These are phyloP conservation scores for Anoplopoma fimbria DNA, from an alignment of 2,113 vertebrate species.

Conservation along the genomic window DNA sequence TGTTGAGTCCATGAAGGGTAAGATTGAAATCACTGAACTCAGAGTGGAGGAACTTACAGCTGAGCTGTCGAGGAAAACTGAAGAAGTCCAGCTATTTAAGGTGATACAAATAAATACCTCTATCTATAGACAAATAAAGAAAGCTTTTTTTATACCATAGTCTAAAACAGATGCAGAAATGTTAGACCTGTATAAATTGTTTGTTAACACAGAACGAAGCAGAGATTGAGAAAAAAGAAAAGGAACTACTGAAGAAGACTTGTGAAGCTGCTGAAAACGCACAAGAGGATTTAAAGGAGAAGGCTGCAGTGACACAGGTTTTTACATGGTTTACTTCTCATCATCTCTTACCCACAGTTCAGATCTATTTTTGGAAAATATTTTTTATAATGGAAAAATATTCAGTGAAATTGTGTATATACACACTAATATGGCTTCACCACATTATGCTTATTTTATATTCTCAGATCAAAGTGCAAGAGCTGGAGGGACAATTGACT, in stretches of 20 bases:
- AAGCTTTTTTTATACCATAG: neutral
- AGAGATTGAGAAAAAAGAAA: constrained; percentile 74
- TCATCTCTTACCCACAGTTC: neutral
- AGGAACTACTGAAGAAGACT: constrained; percentile 76
- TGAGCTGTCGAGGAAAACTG: constrained; percentile 69
- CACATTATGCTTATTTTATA: constrained; percentile 36
- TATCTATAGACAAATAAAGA: too few species aligned
- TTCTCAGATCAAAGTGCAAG: constrained; percentile 83
- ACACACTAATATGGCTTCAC: neutral
- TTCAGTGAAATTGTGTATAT: neutral
- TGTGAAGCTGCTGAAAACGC: constrained; percentile 80
- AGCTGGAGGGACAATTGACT: constrained; percentile 84
- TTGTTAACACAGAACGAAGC: constrained; percentile 76
- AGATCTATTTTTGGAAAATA: neutral
- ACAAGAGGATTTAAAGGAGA: constrained; percentile 76
- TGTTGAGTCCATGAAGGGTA: constrained; percentile 65
- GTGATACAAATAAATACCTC: constrained; percentile 55
- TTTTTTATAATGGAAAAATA: constrained; percentile 6
- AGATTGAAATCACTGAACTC: constrained; percentile 58
- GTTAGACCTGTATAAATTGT: neutral
- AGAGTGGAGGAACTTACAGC: constrained; percentile 64
- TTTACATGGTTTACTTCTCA: constrained; percentile 21
- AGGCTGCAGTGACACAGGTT: constrained; percentile 82
- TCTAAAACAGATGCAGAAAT: neutral
- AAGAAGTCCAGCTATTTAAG: constrained; percentile 66